Base-by-base conservation (phyloP, 2,888 invertebrate species). In the Coecobrya sp. region DNA sequence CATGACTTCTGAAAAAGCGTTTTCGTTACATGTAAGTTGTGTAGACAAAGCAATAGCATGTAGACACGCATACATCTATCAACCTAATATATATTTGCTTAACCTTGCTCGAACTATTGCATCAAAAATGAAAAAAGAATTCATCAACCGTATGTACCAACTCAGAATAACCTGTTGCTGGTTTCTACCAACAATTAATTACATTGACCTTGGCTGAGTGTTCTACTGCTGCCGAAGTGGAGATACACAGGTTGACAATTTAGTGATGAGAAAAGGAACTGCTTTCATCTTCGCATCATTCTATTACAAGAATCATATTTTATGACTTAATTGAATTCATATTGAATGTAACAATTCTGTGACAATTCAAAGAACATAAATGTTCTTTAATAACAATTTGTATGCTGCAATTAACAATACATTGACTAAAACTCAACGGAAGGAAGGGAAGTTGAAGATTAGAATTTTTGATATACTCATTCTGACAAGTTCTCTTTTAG, bases 181-280 rank as follows among this genome's bases (percentile, higher is more conserved):
- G 27, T 70, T 68, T 30, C 30, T 30, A n/a, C n/a, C n/a, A 62
- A 22, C 88, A 92, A 93, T 93, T 93, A 93, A 92, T 93, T 92
- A 92, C 92, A 92, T 91, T 92, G 93, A 76, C 93, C 92, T 93
- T 93, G 91, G 73, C 25, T 86, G 42, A 79, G 19, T 59, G 79
- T 49, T 70, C 19, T 55, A 76, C 55, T 79, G 42, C 86, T 52
- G 79, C 86, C 59, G 22, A 86, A 4, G 36, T 52, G 19, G 89
- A 84, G 70, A 36, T 27, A 27, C 27, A n/a, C 16, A 45, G 45
- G 27, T 11, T 16, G 49, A 76, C 22, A 76, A 76, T 68, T 42
- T 65, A 11, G 49, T 59, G n/a, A 36, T 76, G 49, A 88, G 25
- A 10, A 70, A 52, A 49, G 81, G 25, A 13, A 49, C 13, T 49